A percentile compares a stretch with the other conserved stretches of the same genome.
phyloP scores from a whole-genome alignment of 1,140 invertebrate genomes.

The Drosophila mauritiana region DNA sequence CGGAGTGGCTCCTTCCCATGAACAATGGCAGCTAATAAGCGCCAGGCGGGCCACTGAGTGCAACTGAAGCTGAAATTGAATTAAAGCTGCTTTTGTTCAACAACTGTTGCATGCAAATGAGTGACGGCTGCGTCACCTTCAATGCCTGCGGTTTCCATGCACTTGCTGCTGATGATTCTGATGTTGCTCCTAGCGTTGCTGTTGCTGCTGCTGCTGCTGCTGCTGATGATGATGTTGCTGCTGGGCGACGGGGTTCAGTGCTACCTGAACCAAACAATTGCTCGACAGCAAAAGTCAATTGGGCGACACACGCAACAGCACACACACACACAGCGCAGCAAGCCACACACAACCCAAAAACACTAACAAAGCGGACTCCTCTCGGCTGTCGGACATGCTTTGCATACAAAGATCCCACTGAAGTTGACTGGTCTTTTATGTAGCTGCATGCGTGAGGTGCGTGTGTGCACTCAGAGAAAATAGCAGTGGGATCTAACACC shows the following conservation, averaged over 20 bases:
- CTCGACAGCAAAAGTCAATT: constrained; percentile 72
- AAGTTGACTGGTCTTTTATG: constrained; percentile 57
- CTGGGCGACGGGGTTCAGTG: constrained; percentile 2
- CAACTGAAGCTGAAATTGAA: constrained; percentile 64
- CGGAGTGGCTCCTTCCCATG: constrained; percentile 1
- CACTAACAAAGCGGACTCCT: constrained; percentile 22
- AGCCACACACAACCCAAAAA: constrained; percentile 5
- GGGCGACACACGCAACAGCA: constrained; percentile 43
- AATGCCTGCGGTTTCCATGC: constrained; percentile 57
- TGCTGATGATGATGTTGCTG: constrained; percentile 11
- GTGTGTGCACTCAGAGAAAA: constrained; percentile 26
- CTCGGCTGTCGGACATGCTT: constrained; percentile 61
- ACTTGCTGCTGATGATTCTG: constrained; percentile 2
- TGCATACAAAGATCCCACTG: constrained; percentile 69
- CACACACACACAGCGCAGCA: constrained; percentile 8
- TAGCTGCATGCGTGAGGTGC: constrained; percentile 33
- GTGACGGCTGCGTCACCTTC: constrained; percentile 54
- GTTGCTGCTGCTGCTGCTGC: not conserved
- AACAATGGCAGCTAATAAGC: constrained; percentile 57
- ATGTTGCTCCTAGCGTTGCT: not conserved
- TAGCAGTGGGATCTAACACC: not conserved
- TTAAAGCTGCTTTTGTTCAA: constrained; percentile 73
- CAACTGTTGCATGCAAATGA: constrained; percentile 76
- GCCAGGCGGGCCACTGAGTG: constrained; percentile 10
- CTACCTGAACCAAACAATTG: constrained; percentile 70